Evolutionary conservation across 2,113 vertebrate species (phyloP), one percentile per base, ranked within the genome.

Genomic region (Himantopus leucocephalus): DNA sequence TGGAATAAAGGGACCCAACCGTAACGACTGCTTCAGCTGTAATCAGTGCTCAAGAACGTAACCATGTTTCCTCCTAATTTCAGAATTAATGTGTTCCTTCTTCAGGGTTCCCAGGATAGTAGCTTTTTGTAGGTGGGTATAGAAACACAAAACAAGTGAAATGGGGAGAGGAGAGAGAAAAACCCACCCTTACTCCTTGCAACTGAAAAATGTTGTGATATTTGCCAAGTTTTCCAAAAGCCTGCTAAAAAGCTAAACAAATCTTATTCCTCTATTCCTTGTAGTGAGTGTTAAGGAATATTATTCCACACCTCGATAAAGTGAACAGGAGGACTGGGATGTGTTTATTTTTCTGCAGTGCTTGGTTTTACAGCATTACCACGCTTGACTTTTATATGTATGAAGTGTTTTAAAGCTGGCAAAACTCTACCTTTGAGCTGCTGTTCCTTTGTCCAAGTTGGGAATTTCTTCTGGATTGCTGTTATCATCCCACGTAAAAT

Each of bases 381-480:
- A 4, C 5, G 5, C 30, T 48, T 79, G 45, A 67, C 47, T 55
- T 68, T 11, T 41, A 6, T 15, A 4, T 20, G 7, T 29, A 24
- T 58, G 47, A 59, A 50, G 6, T 29, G 24, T 58, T 80, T 71
- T 56, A 39, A 55, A 82, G 35, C 24, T 47, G 41, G 47, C 53
- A 53, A 34, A 70, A n/a, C 24, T 62, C 18, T 88, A 97, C 97
- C 97, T 98, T 98, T 98, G 39, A 98, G 93, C 41, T 97, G 96
- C 30, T 98, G 96, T 59, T 98, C 97, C 37, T 94, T 94, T 37
- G 97, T 94, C 98, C 97, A 98, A 2, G 3, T 41, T 23, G 95
- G 97, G 84, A 97, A 98, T 93, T 97, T 97, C 12, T 64, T 89
- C 78, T 92, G 41, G 30, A 98, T 93, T 6, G 14, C 18, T 2